Evolutionary conservation across 2,888 invertebrate species (phyloP), one percentile per base, ranked within the genome.

Genomic region (Pammene fasciana): DNA sequence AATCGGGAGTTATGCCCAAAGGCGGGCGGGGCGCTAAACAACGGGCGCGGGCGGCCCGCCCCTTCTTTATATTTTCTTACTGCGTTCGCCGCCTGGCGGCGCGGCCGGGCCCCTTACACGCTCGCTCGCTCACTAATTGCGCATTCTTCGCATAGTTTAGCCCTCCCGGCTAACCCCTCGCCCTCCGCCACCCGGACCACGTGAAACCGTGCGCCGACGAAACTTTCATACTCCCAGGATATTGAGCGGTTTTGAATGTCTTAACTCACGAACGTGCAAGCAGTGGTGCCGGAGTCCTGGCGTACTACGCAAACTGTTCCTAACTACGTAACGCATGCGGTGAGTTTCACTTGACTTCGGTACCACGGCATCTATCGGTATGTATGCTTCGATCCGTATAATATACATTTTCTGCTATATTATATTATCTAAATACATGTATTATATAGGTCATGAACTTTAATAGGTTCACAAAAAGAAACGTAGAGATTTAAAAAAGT

Each of bases 101-200:
- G 87, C 92, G 92, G 93, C 93, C 92, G 94, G 94, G 93, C 94
- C 92, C 91, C 93, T 89, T 93, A 93, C 93, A 93, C 93, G 94
- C 94, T 94, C 94, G 95, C 94, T 94, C 95, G 95, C 94, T 96
- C 96, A 96, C 97, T 97, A 97, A 97, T 97, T 97, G 97, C 96
- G 96, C 97, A 97, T 97, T 97, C 97, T 96, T 97, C 96, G 96
- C 97, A 97, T 97, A 97, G 97, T 97, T 97, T 96, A 95, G 95
- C 94, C 94, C 95, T 94, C 94, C 94, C 90, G 91, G 90, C 93
- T 91, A 85, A 86, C 93, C 93, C 93, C 89, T 86, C 92, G 88
- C 90, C 88, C 83, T 82, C 88, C 90, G 83, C 88, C 75, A 86
- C 89, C 90, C 88, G 89, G 90, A 92, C 90, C 92, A 91, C 90